These are phyloP conservation scores for Trichonephila clavipes DNA, from an alignment of 1,140 invertebrate genomes.

Conservation along the genomic window DNA sequence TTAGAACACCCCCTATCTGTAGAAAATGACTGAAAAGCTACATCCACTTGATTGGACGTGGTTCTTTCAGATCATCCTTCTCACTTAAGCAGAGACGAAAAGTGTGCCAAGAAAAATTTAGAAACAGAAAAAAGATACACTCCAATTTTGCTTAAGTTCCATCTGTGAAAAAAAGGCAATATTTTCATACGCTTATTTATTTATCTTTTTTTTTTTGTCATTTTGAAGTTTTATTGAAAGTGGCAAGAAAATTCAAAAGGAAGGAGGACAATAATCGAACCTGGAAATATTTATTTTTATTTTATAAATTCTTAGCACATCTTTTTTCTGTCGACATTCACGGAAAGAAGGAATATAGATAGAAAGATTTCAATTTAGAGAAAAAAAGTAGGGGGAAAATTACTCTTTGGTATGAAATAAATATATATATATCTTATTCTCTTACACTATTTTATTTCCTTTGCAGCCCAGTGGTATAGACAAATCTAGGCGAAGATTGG, in stretches of 20 bases:
- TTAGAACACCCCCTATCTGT: background rate
- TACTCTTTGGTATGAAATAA: too few species aligned
- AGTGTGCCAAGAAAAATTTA: constrained; percentile 36
- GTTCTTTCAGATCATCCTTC: constrained; percentile 58
- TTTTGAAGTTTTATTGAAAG: constrained; percentile 17
- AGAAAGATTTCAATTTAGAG: too few species aligned
- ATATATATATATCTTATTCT: too few species aligned
- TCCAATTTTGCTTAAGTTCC: constrained; percentile 3
- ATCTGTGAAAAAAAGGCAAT: background rate
- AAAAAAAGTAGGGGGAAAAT: too few species aligned
- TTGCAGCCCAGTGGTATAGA: too few species aligned
- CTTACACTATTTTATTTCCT: too few species aligned
- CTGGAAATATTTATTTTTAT: background rate
- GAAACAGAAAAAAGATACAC: constrained; percentile 10
- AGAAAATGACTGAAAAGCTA: constrained; percentile 66
- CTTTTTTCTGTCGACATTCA: background rate
- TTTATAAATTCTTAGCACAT: background rate
- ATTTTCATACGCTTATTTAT: background rate
- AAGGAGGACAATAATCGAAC: background rate
- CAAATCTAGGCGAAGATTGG: too few species aligned
- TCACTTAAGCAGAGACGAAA: constrained; percentile 61
- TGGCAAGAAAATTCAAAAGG: constrained; percentile 8
- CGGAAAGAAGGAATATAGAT: too few species aligned
- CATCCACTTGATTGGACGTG: constrained; percentile 66
- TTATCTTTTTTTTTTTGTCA: background rate